Evolutionary conservation across 1,140 invertebrate species (phyloP).

Genomic region (Odontomachus brunneus): DNA sequence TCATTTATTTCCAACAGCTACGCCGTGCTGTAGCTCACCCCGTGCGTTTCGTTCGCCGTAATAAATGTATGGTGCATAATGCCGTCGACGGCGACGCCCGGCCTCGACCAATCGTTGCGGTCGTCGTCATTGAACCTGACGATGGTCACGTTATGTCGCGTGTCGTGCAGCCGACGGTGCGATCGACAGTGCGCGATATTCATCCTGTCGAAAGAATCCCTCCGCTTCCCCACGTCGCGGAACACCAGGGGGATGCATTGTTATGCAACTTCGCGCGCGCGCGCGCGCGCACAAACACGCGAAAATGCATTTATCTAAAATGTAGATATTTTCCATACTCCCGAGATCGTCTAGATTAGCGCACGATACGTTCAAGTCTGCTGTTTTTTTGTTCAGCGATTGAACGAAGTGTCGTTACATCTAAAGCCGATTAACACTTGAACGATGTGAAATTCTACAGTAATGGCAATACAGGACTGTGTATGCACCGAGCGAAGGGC

Average conservation of each 20-base stretch:
- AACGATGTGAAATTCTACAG: neutral
- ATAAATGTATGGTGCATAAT: constrained; percentile 31
- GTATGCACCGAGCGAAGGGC: neutral
- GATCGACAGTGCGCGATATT: constrained; percentile 46
- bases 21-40: neutral
- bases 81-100: constrained; percentile 8
- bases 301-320: neutral
- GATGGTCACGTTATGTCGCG: constrained; percentile 67
- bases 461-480: neutral
- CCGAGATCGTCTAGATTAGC: too few species aligned
- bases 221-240: constrained; percentile 4
- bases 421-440: neutral
- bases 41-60: neutral
- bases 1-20: neutral
- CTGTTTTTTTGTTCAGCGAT: too few species aligned
- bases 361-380: too few species aligned
- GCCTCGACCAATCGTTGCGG: constrained; percentile 64
- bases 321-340: neutral
- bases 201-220: constrained; percentile 7
- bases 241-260: neutral
- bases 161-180: constrained; percentile 27
- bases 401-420: too few species aligned
- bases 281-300: neutral
- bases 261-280: neutral
- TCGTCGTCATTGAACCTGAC: constrained; percentile 74